Base-by-base conservation (phyloP, 2,888 invertebrate genomes). In the Steinernema carpocapsae region DNA sequence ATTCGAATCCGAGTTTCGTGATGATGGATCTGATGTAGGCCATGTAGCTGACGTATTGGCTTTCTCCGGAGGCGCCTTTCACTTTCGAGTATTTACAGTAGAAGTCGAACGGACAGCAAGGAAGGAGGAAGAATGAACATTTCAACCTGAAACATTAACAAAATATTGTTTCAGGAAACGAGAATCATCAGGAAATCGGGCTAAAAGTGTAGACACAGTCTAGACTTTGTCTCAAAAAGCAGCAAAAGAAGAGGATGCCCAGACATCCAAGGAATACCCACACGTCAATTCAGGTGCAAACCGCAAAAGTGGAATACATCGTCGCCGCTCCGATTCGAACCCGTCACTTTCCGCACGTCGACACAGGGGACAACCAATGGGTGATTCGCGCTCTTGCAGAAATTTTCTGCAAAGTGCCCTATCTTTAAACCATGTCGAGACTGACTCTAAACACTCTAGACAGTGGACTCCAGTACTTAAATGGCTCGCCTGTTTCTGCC, bases 41-140 rank as follows among this genome's bases (percentile, higher is more conserved):
- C 26, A 91, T 82, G 82, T 91, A 91, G 45, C 80, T 76, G 24
- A 74, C 79, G 45, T 77, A 64, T 22, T 70, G 48, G n/a, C 76
- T 72, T 1, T 56, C 73, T 4, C 71, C 76, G 1, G 45, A 22
- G 7, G 59, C 75, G 22, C 70, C 74, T 17, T 75, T 51, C 37
- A 45, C 42, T 72, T 79, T 74, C 71, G 78, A 48, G 73, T 93
- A 96, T 89, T 94, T 95, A 0, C 94, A 93, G 88, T 93, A 92
- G 87, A 97, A 94, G 87, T 96, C 94, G 88, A 91, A 94, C 0
- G 94, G 92, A 88, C 99, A 99, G 88, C 99, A 99, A 0, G 99
- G 99, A 17, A 99, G 90, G 0, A 97, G 89, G 87, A 97, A 96
- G 87, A 93, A 95, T 76, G 92, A 92, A 73, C 80, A 79, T n/a